Percentiles rank a stretch among this genome's conserved stretches.
Conservation (phyloP, 2,888 invertebrate genomes). For the Cephus rjabovi region DNA sequence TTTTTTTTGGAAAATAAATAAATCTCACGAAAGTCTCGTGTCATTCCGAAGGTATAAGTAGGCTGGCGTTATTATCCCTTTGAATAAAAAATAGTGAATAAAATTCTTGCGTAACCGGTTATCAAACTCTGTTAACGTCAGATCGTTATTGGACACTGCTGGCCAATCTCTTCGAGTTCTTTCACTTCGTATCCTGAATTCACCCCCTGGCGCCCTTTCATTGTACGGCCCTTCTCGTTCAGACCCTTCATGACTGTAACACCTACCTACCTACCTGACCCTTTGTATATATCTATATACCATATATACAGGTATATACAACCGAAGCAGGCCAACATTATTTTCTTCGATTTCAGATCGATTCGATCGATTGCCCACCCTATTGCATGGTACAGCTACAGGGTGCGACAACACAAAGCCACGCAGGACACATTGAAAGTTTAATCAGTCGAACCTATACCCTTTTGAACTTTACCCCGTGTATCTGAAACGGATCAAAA, state of each 20-base stretch:
- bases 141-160: conserved; percentile 11
- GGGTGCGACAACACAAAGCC: conserved; percentile 4
- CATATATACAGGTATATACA: neutral
- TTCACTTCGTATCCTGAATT: neutral
- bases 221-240: neutral
- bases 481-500: neutral
- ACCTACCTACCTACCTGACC: neutral
- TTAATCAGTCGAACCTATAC: conserved; percentile 11
- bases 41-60: neutral
- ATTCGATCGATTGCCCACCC: conserved; percentile 17
- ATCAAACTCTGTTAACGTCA: conserved; percentile 20
- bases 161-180: neutral
- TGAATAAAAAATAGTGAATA: conserved; percentile 14
- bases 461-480: neutral
- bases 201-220: conserved; percentile 10
- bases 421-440: conserved; percentile 13
- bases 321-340: conserved; percentile 12
- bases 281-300: conserved; percentile 4
- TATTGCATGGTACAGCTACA: neutral
- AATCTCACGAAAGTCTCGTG: conserved; percentile 14
- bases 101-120: conserved; percentile 14
- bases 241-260: neutral
- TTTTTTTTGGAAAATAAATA: conserved; percentile 13
- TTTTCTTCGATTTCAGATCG: conserved; percentile 14
- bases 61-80: neutral